A percentile compares a stretch with the other conserved stretches of the same genome.
These are phyloP conservation scores for Stichopus horrens DNA, from an alignment of 53 echinoderm and acorn worm species.

Conservation along the genomic window DNA sequence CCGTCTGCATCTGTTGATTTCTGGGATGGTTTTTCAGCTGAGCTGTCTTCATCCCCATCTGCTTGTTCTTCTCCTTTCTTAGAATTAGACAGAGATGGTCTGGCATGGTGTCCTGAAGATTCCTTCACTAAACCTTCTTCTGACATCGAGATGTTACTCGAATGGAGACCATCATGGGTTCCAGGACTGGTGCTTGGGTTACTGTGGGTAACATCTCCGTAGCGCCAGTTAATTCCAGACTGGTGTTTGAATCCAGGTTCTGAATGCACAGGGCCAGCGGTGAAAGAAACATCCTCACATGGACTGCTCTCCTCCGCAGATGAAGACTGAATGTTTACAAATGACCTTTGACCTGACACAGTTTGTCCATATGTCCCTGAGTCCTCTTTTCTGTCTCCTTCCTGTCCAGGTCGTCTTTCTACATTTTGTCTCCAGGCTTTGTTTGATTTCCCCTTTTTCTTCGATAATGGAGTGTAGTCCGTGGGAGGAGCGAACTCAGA, in stretches of 20 bases:
- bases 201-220: neutral
- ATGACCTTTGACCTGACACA: neutral
- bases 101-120: neutral
- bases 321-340: neutral
- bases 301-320: neutral
- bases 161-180: neutral
- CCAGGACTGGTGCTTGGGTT: neutral
- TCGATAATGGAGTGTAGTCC: conserved; percentile 42
- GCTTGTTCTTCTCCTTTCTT: neutral
- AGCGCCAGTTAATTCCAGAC: neutral
- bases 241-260: neutral
- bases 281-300: neutral
- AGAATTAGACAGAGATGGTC: neutral
- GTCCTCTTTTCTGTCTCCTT: neutral
- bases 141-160: neutral
- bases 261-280: neutral
- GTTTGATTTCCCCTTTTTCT: neutral
- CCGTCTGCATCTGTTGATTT: neutral
- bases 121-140: neutral
- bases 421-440: neutral
- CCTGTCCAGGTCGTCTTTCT: neutral
- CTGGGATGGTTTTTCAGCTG: neutral
- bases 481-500: conserved; percentile 86
- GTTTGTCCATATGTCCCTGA: neutral
- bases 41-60: neutral